Base-by-base conservation (phyloP, 2,113 vertebrate genomes). In the Capricornis sumatraensis region DNA sequence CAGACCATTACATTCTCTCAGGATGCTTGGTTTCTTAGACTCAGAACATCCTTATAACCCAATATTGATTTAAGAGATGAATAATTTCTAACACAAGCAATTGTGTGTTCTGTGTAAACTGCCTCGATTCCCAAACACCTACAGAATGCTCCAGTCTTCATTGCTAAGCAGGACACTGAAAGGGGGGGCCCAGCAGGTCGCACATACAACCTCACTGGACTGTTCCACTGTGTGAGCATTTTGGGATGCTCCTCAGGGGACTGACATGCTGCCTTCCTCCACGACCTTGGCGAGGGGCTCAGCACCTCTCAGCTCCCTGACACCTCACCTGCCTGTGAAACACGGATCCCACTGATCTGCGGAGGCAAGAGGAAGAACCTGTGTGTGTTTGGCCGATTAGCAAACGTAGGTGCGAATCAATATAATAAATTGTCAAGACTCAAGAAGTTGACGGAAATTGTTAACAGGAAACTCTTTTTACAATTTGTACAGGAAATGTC, bases 401-500 rank as follows among this genome's bases (percentile, higher is more conserved):
- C 45, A 14, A 25, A 10, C 6, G 2, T 10, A n/a, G 52, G 14
- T 36, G 21, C 85, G 30, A 7, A 21, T 40, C 36, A 30, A 45
- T 30, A 47, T 3, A 33, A 43, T 3, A 7, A 58, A 10, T 15
- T 2, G 5, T 76, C 30, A 55, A 67, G 58, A n/a, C 50, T 36
- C 33, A 64, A 91, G 85, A 55, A 6, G 47, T 25, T 47, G 84
- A 40, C 21, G 13, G 30, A 82, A 2, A 89, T 2, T 45, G 74
- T 27, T 88, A 74, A 96, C 47, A 15, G 25, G 82, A 95, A 84
- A 52, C 36, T 45, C 3, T 76, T 82, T 43, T 55, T 93, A 2
- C 30, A 12, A 87, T 87, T 52, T 87, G 47, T 45, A 28, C 60
- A 98, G 98, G 98, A 98, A 96, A 97, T 95, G 71, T 94, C 94